These are phyloP conservation scores for Dorcus parallelipipedus DNA, from an alignment of 2,888 invertebrate species.

Conservation along the genomic window DNA sequence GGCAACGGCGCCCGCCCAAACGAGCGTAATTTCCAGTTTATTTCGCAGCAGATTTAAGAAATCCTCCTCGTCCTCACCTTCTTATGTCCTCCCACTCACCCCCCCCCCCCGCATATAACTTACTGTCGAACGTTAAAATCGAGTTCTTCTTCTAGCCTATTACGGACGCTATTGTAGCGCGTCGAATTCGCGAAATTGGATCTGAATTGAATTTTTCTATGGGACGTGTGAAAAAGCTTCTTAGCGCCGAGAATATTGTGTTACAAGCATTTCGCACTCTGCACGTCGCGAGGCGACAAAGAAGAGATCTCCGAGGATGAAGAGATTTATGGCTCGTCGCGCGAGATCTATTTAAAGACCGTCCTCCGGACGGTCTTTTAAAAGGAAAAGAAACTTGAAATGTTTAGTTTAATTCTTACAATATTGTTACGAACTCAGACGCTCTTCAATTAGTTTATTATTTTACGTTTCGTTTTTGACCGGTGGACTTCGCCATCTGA, in stretches of 20 bases:
- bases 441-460: too few species aligned
- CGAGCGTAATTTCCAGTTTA: neutral
- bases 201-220: conserved; percentile 41
- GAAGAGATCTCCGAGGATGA: conserved; percentile 9
- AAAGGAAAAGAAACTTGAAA: neutral
- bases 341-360: neutral
- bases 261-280: neutral
- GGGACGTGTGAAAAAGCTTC: conserved; percentile 24
- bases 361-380: neutral
- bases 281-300: conserved; percentile 1
- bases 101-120: neutral
- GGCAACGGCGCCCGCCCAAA: neutral
- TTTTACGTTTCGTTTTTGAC: neutral
- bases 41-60: neutral
- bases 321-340: conserved; percentile 3
- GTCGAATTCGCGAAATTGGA: conserved; percentile 45
- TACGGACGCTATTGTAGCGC: conserved; percentile 39
- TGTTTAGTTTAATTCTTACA: too few species aligned
- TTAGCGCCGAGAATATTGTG: conserved; percentile 13
- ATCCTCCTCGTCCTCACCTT: neutral
- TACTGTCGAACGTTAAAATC: conserved; percentile 33
- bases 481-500: too few species aligned
- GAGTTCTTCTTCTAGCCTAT: conserved; percentile 38
- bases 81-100: neutral
- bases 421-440: too few species aligned